phyloP scores from a whole-genome alignment of 1,140 invertebrate genomes.

The Helicoverpa zea region DNA sequence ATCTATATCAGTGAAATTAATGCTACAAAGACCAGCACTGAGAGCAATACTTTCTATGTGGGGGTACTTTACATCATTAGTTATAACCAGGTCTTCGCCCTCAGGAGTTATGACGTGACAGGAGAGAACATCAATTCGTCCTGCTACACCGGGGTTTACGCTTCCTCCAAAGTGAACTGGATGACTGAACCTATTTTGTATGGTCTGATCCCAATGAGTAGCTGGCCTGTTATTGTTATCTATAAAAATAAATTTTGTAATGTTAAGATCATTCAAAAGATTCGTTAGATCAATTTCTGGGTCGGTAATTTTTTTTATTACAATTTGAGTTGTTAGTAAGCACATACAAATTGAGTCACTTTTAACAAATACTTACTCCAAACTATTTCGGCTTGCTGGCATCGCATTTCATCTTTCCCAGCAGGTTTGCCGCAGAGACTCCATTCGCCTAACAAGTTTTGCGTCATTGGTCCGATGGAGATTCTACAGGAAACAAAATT shows the following conservation, averaged over 20 bases:
- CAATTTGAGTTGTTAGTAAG: too few species aligned
- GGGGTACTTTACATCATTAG: constrained; percentile 51
- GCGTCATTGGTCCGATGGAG: constrained; percentile 55
- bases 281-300: too few species aligned
- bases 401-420: constrained; percentile 19
- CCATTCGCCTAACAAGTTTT: constrained; percentile 52
- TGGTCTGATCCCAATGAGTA: constrained; percentile 10
- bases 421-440: constrained; percentile 47
- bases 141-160: constrained; percentile 40
- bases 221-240: constrained; percentile 28
- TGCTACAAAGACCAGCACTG: constrained; percentile 33
- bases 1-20: constrained; percentile 49
- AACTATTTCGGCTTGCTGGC: constrained; percentile 48
- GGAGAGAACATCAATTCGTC: background rate
- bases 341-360: too few species aligned
- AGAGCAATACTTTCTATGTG: constrained; percentile 13
- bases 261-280: background rate
- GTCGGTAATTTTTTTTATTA: too few species aligned
- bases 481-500: constrained; percentile 55
- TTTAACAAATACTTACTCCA: constrained; percentile 50
- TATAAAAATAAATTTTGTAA: constrained; percentile 29
- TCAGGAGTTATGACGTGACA: constrained; percentile 58
- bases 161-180: constrained; percentile 45
- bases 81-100: constrained; percentile 57
- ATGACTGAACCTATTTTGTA: constrained; percentile 35